Conservation (phyloP, 2,888 invertebrate genomes). For the Scaptomyza flava region DNA sequence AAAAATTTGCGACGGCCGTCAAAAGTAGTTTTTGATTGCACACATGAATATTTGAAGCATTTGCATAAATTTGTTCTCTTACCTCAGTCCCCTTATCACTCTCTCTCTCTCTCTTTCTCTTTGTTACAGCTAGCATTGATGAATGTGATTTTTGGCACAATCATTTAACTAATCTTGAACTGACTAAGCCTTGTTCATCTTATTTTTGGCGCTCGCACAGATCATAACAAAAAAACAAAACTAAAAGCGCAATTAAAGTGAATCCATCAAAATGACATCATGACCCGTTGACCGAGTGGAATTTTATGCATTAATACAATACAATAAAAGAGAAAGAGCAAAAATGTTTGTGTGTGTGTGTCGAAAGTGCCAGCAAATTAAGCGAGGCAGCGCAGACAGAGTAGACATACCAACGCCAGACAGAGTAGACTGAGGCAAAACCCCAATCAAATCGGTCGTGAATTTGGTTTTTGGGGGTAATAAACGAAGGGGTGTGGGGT, state of each 20-base stretch:
- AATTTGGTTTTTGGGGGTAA: conserved; percentile 5
- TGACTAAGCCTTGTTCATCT: conserved; percentile 3
- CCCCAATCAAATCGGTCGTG: conserved; percentile 1
- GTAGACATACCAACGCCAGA: conserved; percentile 3
- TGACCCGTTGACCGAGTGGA: conserved; percentile 73
- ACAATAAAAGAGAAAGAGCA: conserved; percentile 38
- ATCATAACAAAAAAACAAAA: conserved; percentile 4
- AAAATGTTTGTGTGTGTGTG: conserved; percentile 14
- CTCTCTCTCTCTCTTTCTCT: not conserved
- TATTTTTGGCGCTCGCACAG: conserved; percentile 4
- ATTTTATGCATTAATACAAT: conserved; percentile 62
- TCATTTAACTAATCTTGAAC: not conserved
- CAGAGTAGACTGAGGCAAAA: not conserved
- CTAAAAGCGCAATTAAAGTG: conserved; percentile 60
- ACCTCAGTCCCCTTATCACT: not conserved
- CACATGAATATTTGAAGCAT: conserved; percentile 30
- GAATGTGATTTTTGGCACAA: not conserved
- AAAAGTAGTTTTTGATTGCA: conserved; percentile 61
- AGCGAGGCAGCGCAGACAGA: conserved; percentile 11
- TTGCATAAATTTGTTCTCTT: conserved; percentile 35
- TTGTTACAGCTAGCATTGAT: not conserved
- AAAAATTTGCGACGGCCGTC: conserved; percentile 66
- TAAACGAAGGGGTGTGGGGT: not conserved
- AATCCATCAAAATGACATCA: conserved; percentile 75
- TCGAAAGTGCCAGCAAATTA: conserved; percentile 54